Evolutionary conservation across 1,140 invertebrate species (phyloP).

Genomic region (Euwallacea similis): DNA sequence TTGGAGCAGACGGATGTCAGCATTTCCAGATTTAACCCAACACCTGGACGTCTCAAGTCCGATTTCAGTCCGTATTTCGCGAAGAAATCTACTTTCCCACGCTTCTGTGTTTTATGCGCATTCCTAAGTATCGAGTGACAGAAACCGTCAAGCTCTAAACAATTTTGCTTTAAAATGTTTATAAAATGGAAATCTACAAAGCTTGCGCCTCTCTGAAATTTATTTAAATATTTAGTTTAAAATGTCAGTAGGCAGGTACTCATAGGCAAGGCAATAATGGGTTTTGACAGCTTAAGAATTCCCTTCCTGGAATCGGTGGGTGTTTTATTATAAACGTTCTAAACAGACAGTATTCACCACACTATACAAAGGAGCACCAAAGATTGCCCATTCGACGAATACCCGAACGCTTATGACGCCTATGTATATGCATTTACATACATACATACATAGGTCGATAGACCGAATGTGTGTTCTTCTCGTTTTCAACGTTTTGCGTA

Average conservation of each 20-base stretch:
- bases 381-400: no score
- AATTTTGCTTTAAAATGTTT: constrained; percentile 18
- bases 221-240: constrained; percentile 17
- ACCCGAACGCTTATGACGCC: no score
- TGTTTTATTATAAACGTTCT: neutral
- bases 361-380: no score
- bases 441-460: no score
- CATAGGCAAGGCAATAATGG: neutral
- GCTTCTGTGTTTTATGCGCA: constrained; percentile 1
- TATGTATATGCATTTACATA: no score
- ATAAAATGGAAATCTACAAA: neutral
- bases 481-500: neutral
- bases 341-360: no score
- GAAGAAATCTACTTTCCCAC: constrained; percentile 3
- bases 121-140: constrained; percentile 9
- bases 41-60: constrained; percentile 1
- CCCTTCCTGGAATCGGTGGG: no score
- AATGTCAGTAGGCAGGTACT: constrained; percentile 15
- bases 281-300: constrained; percentile 11
- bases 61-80: constrained; percentile 8
- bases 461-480: no score
- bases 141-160: constrained; percentile 4
- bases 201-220: constrained; percentile 1
- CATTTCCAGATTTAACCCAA: constrained; percentile 16
- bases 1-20: constrained; percentile 17